Base-by-base conservation (phyloP, 2,113 vertebrate species). In the Nyctereutes procyonoides region DNA sequence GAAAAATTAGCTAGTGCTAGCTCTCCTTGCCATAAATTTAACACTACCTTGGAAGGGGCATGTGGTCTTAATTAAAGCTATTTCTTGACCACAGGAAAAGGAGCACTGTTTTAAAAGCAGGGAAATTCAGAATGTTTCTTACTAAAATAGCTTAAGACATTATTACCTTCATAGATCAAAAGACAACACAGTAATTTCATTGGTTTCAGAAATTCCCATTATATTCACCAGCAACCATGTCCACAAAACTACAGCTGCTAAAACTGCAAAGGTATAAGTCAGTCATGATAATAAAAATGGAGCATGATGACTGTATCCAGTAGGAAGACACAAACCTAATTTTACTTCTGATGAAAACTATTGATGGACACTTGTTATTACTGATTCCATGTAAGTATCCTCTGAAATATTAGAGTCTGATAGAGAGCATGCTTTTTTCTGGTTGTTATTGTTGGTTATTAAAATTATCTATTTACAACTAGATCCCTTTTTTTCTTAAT, bases 381-480 rank as follows among this genome's bases (percentile, higher is more conserved):
- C 8, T 80, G 28, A 73, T 71, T 81, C 67, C 51, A 56, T 9
- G 38, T 58, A 80, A 51, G 43, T 30, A 5, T 12, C 56, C 22
- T 95, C 76, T 74, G 87, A 89, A 89, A 89, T 55, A 17, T 43
- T 63, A 63, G 7, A 82, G 26, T 89, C 55, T 85, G 80, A 91
- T 81, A 38, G 24, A 71, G 9, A 19, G 2, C n/a, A 19, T 17
- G 30, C 30, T 14, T n/a, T 15, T n/a, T 53, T 53, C 53, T 73
- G 19, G 8, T 53, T 71, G 62, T 32, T 80, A 77, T 4, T 76
- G 22, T 12, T 94, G 51, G 84, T 56, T 76, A 85, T 90, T 28
- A 38, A 76, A 84, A 85, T 55, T 24, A 93, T n/a, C 35, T 88
- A 28, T 85, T 74, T 84, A 88, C 0, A 82, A 35, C 38, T 17